These are phyloP conservation scores for Sabatieria punctata DNA, from an alignment of 2,888 invertebrate genomes.

Conservation along the genomic window DNA sequence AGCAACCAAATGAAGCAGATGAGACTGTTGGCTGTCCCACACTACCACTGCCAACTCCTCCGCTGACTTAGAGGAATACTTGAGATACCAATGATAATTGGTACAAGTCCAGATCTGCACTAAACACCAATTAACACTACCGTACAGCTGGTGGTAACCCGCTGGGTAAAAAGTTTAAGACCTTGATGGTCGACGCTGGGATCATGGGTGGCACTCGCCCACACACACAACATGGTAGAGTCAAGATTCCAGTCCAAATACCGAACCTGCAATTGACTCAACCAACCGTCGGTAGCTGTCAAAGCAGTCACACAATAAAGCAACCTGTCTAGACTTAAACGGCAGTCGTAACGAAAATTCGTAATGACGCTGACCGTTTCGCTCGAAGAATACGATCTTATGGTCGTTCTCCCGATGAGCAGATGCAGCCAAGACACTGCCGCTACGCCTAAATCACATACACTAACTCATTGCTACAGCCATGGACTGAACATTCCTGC, in stretches of 20 bases:
- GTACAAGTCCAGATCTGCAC: constrained; percentile 53
- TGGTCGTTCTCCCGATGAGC: constrained; percentile 40
- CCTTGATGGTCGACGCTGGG: neutral
- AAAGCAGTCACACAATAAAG: neutral
- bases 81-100: constrained; percentile 80
- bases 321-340: neutral
- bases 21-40: no score
- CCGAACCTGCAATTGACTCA: constrained; percentile 37
- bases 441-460: no score
- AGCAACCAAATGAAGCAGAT: no score
- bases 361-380: constrained; percentile 70
- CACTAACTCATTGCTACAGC: no score
- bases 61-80: constrained; percentile 50
- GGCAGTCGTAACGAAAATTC: constrained; percentile 54
- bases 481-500: constrained; percentile 60
- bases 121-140: constrained; percentile 12
- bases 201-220: constrained; percentile 24
- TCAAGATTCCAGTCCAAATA: constrained; percentile 59
- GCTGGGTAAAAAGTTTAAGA: no score
- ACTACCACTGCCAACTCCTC: no score
- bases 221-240: constrained; percentile 44
- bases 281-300: neutral
- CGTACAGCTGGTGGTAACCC: neutral
- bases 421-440: no score
- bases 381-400: constrained; percentile 64